Percentiles rank a stretch among this genome's conserved stretches.
Conservation (phyloP, 2,113 vertebrate genomes). For the Notarius lentiginosus region DNA sequence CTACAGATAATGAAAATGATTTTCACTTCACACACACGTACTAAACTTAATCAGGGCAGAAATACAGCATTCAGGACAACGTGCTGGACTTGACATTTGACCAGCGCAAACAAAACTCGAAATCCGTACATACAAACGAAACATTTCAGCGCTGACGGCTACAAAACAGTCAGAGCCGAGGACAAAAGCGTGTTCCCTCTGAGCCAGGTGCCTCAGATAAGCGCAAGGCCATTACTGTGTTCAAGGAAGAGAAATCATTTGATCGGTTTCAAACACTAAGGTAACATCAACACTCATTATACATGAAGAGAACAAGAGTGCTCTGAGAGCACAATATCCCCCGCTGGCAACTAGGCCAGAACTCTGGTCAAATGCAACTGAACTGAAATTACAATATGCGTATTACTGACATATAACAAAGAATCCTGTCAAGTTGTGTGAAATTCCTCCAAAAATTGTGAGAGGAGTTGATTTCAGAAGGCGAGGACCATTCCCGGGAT, state of each 20-base stretch:
- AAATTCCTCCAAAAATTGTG: too few relatives aligned
- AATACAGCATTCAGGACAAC: background rate
- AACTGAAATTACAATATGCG: too few relatives aligned
- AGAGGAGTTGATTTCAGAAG: too few relatives aligned
- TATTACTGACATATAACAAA: too few relatives aligned
- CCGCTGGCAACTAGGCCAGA: too few relatives aligned
- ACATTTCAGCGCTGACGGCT: background rate
- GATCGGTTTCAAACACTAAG: background rate
- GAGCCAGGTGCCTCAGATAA: conserved; percentile 12
- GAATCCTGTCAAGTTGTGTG: too few relatives aligned
- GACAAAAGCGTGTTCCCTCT: background rate
- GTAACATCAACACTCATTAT: background rate
- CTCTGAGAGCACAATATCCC: too few relatives aligned
- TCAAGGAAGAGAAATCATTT: background rate
- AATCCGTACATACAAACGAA: conserved; percentile 41
- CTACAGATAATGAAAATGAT: background rate
- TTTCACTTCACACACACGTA: background rate
- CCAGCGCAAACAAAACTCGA: background rate
- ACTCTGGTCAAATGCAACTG: too few relatives aligned
- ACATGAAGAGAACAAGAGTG: background rate
- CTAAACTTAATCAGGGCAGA: too few relatives aligned
- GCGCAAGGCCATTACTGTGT: background rate
- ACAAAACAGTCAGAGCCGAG: background rate
- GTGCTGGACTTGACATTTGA: background rate
- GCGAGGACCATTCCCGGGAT: too few relatives aligned